Conservation (phyloP, 2,797 vertebrate genomes). For the Miichthys miiuy region DNA sequence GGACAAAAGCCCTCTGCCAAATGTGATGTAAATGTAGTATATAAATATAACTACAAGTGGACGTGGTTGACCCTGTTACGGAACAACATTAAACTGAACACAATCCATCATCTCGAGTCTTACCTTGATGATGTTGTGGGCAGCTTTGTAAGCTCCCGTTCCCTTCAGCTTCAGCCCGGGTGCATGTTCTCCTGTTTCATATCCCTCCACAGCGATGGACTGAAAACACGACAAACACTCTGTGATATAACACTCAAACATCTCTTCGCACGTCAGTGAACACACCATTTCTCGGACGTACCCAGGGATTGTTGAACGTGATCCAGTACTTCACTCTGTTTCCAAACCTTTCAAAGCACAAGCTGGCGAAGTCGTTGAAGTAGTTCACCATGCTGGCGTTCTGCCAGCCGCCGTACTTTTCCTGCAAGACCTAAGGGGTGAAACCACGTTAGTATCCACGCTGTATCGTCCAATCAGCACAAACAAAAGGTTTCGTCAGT, state of each 20-base stretch:
- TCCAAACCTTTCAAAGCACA: conserved; percentile 93
- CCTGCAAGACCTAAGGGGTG: conserved; percentile 86
- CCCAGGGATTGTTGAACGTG: conserved; percentile 94
- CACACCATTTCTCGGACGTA: conserved; percentile 65
- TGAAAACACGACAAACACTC: conserved; percentile 61
- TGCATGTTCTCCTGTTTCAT: conserved; percentile 90
- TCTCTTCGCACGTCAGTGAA: background rate
- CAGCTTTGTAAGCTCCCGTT: conserved; percentile 88
- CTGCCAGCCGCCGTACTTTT: conserved; percentile 92
- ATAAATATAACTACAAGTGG: background rate
- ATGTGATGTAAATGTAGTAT: background rate
- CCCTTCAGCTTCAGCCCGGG: conserved; percentile 90
- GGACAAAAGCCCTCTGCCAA: too few species aligned
- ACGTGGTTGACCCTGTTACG: background rate
- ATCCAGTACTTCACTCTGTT: conserved; percentile 93
- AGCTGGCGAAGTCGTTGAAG: conserved; percentile 91
- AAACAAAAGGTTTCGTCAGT: background rate
- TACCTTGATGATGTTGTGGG: conserved; percentile 93
- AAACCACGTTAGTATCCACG: fast-evolving
- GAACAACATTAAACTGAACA: background rate
- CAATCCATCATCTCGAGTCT: conserved; percentile 27
- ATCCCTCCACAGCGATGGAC: conserved; percentile 91
- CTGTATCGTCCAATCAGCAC: background rate
- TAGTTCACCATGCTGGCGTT: conserved; percentile 88
- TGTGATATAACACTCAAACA: too few species aligned